Percentiles rank a stretch among this genome's conserved stretches.
phyloP scores from a whole-genome alignment of 2,797 vertebrate species.

The Myotis daubentonii region DNA sequence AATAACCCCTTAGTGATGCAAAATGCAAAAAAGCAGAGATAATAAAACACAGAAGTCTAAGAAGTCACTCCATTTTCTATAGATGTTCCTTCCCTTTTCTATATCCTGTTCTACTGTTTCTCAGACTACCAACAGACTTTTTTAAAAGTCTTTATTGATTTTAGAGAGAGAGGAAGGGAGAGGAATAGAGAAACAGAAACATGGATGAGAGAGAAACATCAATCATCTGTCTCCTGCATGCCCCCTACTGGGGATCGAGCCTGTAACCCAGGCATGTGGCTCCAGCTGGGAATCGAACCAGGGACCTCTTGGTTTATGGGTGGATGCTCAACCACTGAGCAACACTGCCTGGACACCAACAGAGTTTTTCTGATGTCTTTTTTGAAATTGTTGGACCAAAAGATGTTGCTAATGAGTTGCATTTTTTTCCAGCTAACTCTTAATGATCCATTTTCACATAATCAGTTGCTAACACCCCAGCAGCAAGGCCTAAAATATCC shows the following conservation, averaged over 20 bases:
- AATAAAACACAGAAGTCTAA: neutral
- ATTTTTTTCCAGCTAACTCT: conserved; percentile 69
- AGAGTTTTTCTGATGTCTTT: conserved; percentile 14
- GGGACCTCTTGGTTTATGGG: too few relatives aligned
- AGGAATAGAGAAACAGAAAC: too few relatives aligned
- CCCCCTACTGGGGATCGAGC: too few relatives aligned
- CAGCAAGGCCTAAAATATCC: conserved; percentile 22
- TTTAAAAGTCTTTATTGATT: too few relatives aligned
- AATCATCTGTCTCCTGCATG: too few relatives aligned
- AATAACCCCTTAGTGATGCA: neutral
- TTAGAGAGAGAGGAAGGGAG: too few relatives aligned
- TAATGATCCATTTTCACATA: conserved; percentile 72
- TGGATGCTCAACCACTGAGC: too few relatives aligned
- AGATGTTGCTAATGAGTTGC: conserved; percentile 52
- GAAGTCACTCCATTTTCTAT: neutral
- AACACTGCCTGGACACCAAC: too few relatives aligned
- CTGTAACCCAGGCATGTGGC: too few relatives aligned
- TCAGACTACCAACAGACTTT: neutral
- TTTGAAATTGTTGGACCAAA: conserved; percentile 21
- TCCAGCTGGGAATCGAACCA: too few relatives aligned
- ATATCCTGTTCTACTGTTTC: neutral
- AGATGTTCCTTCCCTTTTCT: neutral
- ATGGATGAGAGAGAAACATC: too few relatives aligned
- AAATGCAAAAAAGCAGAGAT: neutral
- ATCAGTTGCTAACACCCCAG: conserved; percentile 61